Base-by-base conservation (phyloP, 2,888 invertebrate species). In the Aproaerema taeniolella region DNA sequence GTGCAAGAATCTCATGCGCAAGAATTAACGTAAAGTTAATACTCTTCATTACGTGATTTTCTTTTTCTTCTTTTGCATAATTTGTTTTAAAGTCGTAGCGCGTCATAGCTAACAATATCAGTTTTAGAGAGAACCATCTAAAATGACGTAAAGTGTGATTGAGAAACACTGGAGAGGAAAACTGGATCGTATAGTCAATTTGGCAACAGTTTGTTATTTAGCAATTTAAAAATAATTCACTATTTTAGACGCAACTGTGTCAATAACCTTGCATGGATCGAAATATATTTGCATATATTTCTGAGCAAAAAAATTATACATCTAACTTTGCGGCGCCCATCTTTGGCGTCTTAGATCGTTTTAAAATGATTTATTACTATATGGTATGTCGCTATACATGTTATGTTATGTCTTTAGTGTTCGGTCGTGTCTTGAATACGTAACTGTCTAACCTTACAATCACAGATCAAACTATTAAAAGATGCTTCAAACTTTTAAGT, bases 251-350 rank as follows among this genome's bases (percentile, higher is more conserved):
- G 61, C 67, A 76, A 71, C 59, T 78, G 65, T 79, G 80, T 77
- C 80, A 81, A 77, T 80, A 80, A 81, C 82, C 80, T 83, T 79
- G 83, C 66, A 59, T 58, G 53, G 56, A 64, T 57, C 53, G 54
- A 69, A 70, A 72, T 72, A 71, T 58, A 80, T 81, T 81, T 68
- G 60, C 79, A 81, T 80, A 75, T 61, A 64, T 68, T 62, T 62
- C 54, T 50, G 47, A 58, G 65, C 61, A 73, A 76, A 77, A 75
- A 67, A 50, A 49, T 42, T 41, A 25, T 15, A 12, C 15, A 26
- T 26, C 11, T 16, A 38, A 38, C 39, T 37, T 24, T 40, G 14
- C 14, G 38, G 38, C 46, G 36, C 33, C 31, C 28, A 41, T 41
- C 38, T 26, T 36, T 42, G 50, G 51, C 48, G 46, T 36, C 45